Evolutionary conservation across 2,113 vertebrate genomes (phyloP), one percentile per base, ranked within the genome.

Genomic region (Brevimyrus niger): DNA sequence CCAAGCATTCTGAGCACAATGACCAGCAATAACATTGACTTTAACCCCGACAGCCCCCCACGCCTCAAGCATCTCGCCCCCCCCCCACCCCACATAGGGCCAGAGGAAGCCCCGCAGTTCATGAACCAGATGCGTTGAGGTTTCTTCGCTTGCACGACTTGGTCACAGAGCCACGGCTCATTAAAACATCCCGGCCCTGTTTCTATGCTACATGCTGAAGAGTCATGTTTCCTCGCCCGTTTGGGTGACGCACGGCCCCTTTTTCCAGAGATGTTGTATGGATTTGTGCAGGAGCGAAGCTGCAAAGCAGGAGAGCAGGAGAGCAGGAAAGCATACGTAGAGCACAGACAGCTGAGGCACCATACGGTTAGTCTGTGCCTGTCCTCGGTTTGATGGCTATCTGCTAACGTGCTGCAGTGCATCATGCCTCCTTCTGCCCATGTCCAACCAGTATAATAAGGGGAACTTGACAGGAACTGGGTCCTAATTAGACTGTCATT

Each of bases 401-500:
- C 86, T 85, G 31, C 87, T 86, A 85, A 88, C 89, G 69, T 89
- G 89, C 83, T 89, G 91, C 73, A 23, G 87, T 90, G 88, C 89
- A 55, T 80, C 44, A 47, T 17, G 65, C 51, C 31, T 87, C 61
- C 50, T 61, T 23, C 65, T 90, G 48, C 48, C 89, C 85, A 86
- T 89, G 89, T 89, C 89, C 90, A 76, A 89, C 86, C 89, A 88
- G 90, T 89, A 91, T 94, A 95, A 94, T 94, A 94, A 94, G 92
- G 93, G 92, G 90, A 95, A 92, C 94, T 93, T 94, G 94, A 95
- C 94, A 95, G 94, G 93, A 92, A 94, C 93, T 91, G 90, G 93
- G 90, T 89, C 88, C 93, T 95, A 95, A 95, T 96, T 96, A 96
- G 94, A 93, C 93, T 94, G 94, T 94, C 94, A 95, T 93, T 91